Conservation (phyloP, 2,797 vertebrate genomes). For the Bradypodion ventrale region DNA sequence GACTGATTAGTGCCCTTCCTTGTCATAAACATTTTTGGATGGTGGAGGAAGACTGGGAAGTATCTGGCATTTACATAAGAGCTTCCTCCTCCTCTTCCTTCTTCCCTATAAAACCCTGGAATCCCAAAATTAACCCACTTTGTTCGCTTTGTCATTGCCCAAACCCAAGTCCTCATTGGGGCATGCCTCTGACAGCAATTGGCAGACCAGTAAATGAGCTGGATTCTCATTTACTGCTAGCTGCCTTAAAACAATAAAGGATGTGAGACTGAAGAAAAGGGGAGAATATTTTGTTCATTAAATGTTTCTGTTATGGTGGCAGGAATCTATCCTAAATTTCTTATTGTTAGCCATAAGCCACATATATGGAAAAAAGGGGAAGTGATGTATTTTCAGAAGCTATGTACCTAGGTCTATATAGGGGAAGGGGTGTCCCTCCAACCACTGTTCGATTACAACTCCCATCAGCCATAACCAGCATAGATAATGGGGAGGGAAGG, state of each 20-base stretch:
- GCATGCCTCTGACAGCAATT: too few relatives aligned
- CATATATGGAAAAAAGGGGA: background rate
- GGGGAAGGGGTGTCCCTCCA: background rate
- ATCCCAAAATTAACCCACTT: too few relatives aligned
- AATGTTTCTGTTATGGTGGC: background rate
- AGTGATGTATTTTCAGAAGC: background rate
- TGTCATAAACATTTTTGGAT: background rate
- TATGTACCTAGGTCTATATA: too few relatives aligned
- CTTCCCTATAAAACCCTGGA: too few relatives aligned
- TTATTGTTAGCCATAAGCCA: background rate
- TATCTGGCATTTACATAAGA: rapidly evolving
- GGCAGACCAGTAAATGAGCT: too few relatives aligned
- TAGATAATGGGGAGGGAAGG: background rate
- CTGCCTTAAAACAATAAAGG: too few relatives aligned
- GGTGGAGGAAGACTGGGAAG: background rate
- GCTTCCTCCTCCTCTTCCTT: too few relatives aligned
- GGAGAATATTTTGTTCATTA: background rate
- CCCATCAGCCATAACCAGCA: background rate
- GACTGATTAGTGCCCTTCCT: slow-evolving; percentile 9
- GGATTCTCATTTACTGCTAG: too few relatives aligned
- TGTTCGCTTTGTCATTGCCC: too few relatives aligned
- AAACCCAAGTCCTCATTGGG: too few relatives aligned
- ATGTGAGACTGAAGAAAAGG: background rate
- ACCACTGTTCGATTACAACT: background rate
- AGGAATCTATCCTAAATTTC: background rate